Conservation (phyloP, 1,140 invertebrate species). For the Plectus sambesii region DNA sequence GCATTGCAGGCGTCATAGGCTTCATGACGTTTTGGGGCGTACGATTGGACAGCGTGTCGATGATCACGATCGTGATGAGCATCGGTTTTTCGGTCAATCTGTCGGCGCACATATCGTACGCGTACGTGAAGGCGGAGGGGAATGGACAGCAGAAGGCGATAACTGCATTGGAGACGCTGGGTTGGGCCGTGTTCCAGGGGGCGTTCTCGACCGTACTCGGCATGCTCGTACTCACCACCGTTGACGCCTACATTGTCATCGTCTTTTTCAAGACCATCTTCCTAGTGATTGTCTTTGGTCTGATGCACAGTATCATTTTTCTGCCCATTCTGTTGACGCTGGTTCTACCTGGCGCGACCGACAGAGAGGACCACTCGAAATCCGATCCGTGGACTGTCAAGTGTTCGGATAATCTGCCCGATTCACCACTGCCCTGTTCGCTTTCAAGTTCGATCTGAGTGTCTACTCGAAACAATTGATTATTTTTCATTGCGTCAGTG, state of each 20-base stretch:
- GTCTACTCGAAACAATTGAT: too few relatives aligned
- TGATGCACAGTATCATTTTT: conserved; percentile 64
- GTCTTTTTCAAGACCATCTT: conserved; percentile 57
- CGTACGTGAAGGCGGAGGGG: conserved; percentile 48
- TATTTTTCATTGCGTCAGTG: too few relatives aligned
- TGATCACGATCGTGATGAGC: conserved; percentile 63
- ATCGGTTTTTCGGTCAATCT: conserved; percentile 78
- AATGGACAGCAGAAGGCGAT: conserved; percentile 53
- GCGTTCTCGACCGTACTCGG: conserved; percentile 43
- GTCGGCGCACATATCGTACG: conserved; percentile 66
- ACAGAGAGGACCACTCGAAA: too few relatives aligned
- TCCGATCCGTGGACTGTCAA: too few relatives aligned
- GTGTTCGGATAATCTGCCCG: too few relatives aligned
- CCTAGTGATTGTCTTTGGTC: conserved; percentile 61
- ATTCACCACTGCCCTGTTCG: too few relatives aligned
- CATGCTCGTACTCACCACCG: conserved; percentile 37
- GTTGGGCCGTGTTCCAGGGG: conserved; percentile 58
- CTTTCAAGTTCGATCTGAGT: too few relatives aligned
- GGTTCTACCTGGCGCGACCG: too few relatives aligned
- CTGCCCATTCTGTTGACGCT: conserved; percentile 62
- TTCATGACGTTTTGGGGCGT: conserved; percentile 70
- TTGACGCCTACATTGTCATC: conserved; percentile 42
- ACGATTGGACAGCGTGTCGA: conserved; percentile 71
- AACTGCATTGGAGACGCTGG: conserved; percentile 64
- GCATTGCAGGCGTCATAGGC: conserved; percentile 58